Evolutionary conservation across 37 sponge, comb jelly and placozoan species (phyloP), one percentile per base, ranked within the genome.

Genomic region (Mnemiopsis leidyi): DNA sequence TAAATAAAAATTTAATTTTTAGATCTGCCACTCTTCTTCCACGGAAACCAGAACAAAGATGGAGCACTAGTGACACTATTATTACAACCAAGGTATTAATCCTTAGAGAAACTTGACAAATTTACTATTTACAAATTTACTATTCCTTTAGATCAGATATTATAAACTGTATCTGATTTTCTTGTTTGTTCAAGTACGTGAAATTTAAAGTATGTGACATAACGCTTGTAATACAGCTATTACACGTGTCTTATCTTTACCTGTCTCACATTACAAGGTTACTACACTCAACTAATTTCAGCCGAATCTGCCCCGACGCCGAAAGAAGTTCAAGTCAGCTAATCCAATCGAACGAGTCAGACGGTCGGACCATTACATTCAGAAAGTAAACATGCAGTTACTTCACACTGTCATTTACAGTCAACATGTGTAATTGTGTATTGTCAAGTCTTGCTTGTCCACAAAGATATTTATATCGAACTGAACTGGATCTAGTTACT

Each of bases 61-160:
- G 33, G 36, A 79, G 82, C 32, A 1, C 34, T 23, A 35, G 82
- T 32, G 82, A 79, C 38, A 79, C 82, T 1, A 18, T 79, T 31
- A 79, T 79, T 29, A 33, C 82, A 23, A 23, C 82, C 21, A 79
- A 79, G 82, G 82, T 79, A 73, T 61, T n/a, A n/a, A n/a, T n/a
- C n/a, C n/a, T n/a, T n/a, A n/a, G n/a, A n/a, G n/a, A n/a, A n/a
- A n/a, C n/a, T n/a, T n/a, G n/a, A n/a, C n/a, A n/a, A n/a, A n/a
- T n/a, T n/a, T n/a, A n/a, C n/a, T n/a, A n/a, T n/a, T n/a, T n/a
- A n/a, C n/a, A n/a, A n/a, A n/a, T 48, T 48, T 48, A 48, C 61
- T 5, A 48, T 48, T 48, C 13, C 61, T n/a, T n/a, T n/a, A n/a
- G n/a, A n/a, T n/a, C n/a, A n/a, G n/a, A n/a, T n/a, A n/a, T n/a